Evolutionary conservation across 2,888 invertebrate genomes (phyloP).

Genomic region (Myathropa florea): DNA sequence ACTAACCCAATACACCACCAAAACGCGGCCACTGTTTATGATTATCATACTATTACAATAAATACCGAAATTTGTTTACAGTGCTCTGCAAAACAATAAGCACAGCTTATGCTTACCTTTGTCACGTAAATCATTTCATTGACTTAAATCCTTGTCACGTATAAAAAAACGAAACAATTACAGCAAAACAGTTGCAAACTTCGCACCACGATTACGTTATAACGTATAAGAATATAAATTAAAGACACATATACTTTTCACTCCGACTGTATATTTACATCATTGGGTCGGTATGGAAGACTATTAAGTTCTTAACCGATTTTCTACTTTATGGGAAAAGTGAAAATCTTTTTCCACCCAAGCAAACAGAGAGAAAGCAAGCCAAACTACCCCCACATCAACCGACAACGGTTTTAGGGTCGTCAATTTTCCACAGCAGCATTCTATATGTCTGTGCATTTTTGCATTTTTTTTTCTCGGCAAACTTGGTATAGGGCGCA

Average conservation of each 20-base stretch:
- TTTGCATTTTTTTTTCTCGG: neutral
- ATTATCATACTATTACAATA: too few relatives aligned
- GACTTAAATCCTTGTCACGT: too few relatives aligned
- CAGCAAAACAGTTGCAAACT: neutral
- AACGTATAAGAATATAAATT: neutral
- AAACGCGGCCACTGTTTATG: too few relatives aligned
- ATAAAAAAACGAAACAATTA: too few relatives aligned
- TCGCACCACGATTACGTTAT: too few relatives aligned
- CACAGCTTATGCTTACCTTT: too few relatives aligned
- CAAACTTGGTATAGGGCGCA: conserved; percentile 16
- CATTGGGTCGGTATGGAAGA: neutral
- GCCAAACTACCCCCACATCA: conserved; percentile 4
- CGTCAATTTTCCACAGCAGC: conserved; percentile 64
- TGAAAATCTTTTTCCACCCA: conserved; percentile 45
- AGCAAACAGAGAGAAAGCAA: conserved; percentile 43
- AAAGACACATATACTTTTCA: conserved; percentile 51
- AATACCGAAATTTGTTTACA: too few relatives aligned
- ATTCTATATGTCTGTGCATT: conserved; percentile 51
- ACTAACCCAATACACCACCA: too few relatives aligned
- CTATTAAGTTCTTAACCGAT: conserved; percentile 55
- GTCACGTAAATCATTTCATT: too few relatives aligned
- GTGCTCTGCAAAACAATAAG: too few relatives aligned
- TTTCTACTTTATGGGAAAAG: conserved; percentile 44
- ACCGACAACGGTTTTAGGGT: conserved; percentile 50
- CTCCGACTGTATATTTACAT: conserved; percentile 54